These are phyloP conservation scores for Saturnia pavonia DNA, from an alignment of 2,888 invertebrate species.

Conservation along the genomic window DNA sequence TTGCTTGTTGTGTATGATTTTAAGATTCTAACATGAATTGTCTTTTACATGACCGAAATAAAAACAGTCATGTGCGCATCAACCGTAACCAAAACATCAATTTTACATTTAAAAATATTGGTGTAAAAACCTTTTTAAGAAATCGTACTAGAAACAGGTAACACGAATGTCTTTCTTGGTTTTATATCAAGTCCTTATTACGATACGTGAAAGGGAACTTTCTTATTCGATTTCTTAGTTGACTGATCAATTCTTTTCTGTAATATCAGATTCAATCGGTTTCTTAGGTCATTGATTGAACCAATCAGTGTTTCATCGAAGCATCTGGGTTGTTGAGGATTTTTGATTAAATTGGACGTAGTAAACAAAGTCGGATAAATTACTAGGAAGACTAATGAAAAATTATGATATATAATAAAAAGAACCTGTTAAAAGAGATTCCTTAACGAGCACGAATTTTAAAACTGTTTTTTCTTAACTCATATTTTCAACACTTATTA, in stretches of 20 bases:
- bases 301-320: conserved; percentile 1
- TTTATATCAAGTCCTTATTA: background rate
- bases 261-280: background rate
- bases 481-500: too few species aligned
- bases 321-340: background rate
- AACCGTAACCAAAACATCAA: background rate
- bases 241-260: background rate
- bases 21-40: background rate
- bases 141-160: background rate
- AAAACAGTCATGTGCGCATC: background rate
- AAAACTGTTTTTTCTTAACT: too few species aligned
- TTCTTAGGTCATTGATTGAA: conserved; percentile 2
- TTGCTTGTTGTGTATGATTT: background rate
- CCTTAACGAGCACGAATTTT: background rate
- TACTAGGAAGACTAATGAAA: too few species aligned
- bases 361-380: background rate
- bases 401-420: too few species aligned
- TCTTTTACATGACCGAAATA: background rate
- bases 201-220: background rate
- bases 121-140: background rate
- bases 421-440: background rate
- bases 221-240: background rate
- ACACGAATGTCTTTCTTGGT: too few species aligned
- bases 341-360: background rate
- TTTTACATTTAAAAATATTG: background rate